Conservation (phyloP, 2,113 vertebrate species). For the Rostratula benghalensis region DNA sequence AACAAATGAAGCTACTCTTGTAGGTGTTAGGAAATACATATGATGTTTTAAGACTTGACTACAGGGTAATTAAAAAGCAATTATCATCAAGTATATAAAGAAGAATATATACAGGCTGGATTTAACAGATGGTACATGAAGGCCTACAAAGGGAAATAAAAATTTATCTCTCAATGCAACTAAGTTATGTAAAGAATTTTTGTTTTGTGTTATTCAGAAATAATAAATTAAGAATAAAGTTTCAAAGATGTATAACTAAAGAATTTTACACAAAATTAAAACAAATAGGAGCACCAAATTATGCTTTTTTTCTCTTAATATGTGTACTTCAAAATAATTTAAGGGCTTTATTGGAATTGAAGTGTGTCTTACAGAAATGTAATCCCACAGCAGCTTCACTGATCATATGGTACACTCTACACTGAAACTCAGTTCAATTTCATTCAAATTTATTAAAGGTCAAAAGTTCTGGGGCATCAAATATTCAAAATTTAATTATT, state of each 20-base stretch:
- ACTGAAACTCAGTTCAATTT: neutral
- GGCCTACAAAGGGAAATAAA: neutral
- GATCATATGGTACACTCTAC: neutral
- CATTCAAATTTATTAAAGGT: slow-evolving; percentile 10
- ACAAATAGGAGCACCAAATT: neutral
- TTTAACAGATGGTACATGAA: neutral
- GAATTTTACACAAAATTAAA: neutral
- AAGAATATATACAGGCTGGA: neutral
- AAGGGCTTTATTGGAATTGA: neutral
- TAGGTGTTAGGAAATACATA: neutral
- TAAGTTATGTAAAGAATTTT: neutral
- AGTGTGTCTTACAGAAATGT: neutral
- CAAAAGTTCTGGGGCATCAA: neutral
- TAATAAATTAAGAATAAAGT: neutral
- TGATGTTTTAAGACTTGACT: neutral
- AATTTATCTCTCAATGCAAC: neutral
- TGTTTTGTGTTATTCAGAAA: neutral
- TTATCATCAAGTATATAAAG: neutral
- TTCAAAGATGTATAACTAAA: neutral
- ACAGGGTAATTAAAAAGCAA: neutral
- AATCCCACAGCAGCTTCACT: neutral
- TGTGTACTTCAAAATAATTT: neutral
- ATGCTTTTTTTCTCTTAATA: neutral
- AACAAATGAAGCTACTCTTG: neutral
- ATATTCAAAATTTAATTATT: neutral